Evolutionary conservation across 2,888 invertebrate species (phyloP), one percentile per base, ranked within the genome.

Genomic region (Drosophila kuntzei): DNA sequence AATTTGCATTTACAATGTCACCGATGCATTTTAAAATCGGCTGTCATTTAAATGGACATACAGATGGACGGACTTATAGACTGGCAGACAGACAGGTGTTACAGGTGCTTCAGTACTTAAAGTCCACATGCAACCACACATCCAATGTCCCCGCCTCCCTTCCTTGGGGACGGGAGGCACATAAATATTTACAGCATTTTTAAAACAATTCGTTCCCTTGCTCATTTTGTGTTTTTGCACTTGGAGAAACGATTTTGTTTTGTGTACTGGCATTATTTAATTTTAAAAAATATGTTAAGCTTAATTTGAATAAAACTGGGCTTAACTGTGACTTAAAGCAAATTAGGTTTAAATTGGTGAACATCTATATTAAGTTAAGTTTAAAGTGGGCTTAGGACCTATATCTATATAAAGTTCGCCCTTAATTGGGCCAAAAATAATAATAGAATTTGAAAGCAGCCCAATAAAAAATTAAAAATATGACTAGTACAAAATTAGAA

Each of bases 131-230:
- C 20, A 59, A 59, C 54, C 29, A 34, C 58, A 55, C 22, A 44
- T 0, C 14, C 20, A 39, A 27, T 39, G 25, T 12, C n/a, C 9
- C 12, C 12, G 11, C 27, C 4, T 46, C 44, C 16, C 14, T 9
- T 9, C 22, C 36, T 39, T 36, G 34, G 20, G 53, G 55, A 60
- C 16, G 57, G 7, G 1, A 25, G 18, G 44, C 34, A 58, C 70
- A 89, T 75, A 87, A 84, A 87, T 87, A 89, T 83, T 81, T 89
- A 83, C 88, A 68, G 72, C 57, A 71, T 65, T 89, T 87, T 87
- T 89, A 74, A 75, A 85, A 89, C 66, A 71, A 89, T 75, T 71
- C 60, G 64, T 61, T 71, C 59, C 32, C 29, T 20, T 39, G 62
- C 32, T 54, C 58, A 61, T 58, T 46, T 46, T 68, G 16, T 44